Conservation (phyloP, 2,797 vertebrate genomes). For the Adelosebastes latens region DNA sequence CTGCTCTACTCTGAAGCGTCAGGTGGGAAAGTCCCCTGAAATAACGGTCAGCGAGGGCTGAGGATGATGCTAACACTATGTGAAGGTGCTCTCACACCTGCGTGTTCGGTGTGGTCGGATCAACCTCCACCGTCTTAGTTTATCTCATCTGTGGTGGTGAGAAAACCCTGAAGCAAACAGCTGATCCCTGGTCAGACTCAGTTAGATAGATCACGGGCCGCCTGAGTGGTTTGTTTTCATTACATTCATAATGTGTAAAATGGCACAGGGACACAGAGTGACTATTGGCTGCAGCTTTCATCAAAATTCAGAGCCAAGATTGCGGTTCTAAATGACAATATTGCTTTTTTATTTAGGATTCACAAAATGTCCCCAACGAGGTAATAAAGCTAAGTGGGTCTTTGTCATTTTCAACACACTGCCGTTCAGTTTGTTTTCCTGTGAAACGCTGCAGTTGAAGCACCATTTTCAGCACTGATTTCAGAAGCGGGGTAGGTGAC, state of each 20-base stretch:
- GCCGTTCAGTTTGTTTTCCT: neutral
- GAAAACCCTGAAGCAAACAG: conserved; percentile 32
- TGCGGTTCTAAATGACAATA: neutral
- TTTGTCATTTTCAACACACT: neutral
- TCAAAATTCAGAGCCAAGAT: neutral
- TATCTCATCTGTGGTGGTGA: neutral
- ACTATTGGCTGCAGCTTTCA: neutral
- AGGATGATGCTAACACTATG: conserved; percentile 9
- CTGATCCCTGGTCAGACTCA: conserved; percentile 36
- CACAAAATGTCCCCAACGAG: neutral
- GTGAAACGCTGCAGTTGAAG: neutral
- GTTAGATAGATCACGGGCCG: neutral
- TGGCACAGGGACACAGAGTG: neutral
- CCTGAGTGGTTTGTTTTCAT: neutral
- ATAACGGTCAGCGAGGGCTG: neutral
- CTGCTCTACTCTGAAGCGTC: neutral
- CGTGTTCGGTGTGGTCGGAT: neutral
- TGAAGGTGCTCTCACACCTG: conserved; percentile 43
- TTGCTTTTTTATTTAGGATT: neutral
- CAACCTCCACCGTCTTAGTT: neutral
- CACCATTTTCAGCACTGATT: neutral
- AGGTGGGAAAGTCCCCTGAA: conserved; percentile 6
- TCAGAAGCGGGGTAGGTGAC: neutral
- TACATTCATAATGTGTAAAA: neutral
- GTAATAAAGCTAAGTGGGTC: neutral